phyloP scores from a whole-genome alignment of 2,888 invertebrate species.

The Ceriagrion tenellum region DNA sequence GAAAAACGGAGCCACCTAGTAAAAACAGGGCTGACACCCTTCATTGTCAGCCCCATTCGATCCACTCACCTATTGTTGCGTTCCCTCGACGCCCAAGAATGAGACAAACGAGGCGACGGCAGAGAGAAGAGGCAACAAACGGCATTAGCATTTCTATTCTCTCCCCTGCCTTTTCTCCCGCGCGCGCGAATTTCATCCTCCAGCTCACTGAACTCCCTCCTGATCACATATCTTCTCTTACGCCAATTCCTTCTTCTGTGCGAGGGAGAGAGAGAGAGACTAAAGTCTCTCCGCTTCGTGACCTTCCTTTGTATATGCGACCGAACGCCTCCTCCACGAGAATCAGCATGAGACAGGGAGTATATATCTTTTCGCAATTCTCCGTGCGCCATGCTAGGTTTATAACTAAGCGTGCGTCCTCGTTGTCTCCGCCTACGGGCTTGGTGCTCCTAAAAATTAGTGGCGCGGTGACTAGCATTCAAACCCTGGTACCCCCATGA shows the following conservation, averaged over 20 bases:
- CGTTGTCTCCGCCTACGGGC: background rate
- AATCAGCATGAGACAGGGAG: background rate
- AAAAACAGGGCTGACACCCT: background rate
- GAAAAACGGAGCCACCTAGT: background rate
- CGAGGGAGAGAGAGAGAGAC: background rate
- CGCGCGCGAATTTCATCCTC: background rate
- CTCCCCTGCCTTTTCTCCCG: background rate
- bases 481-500: no score
- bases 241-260: background rate
- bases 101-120: background rate
- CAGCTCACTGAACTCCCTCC: background rate
- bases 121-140: background rate
- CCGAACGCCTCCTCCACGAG: background rate
- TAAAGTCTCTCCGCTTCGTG: background rate
- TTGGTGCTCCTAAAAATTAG: background rate
- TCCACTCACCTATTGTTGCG: conserved; percentile 13
- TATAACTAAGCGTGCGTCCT: background rate
- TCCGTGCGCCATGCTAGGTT: background rate
- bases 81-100: background rate
- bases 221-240: background rate
- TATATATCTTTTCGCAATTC: background rate
- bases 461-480: no score
- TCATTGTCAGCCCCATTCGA: background rate
- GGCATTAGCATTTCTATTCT: conserved; percentile 36
- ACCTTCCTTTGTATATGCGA: background rate